These are phyloP conservation scores for Galeopsomyia nigrocyanea DNA, from an alignment of 2,888 invertebrate genomes.

Conservation along the genomic window DNA sequence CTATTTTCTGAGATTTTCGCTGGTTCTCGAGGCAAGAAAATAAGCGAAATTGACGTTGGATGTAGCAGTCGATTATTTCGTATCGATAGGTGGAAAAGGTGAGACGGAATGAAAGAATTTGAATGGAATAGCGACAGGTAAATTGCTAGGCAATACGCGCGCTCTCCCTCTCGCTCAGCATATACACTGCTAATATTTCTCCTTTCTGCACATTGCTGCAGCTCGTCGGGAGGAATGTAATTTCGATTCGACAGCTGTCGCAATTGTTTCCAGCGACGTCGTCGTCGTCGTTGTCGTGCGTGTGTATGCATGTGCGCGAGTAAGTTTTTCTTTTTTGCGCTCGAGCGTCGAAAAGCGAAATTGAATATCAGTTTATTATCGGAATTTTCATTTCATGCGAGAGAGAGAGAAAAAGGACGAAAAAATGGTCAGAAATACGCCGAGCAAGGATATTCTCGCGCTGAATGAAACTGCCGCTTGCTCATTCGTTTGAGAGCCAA, in stretches of 20 bases:
- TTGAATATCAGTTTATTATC: slow-evolving; percentile 35
- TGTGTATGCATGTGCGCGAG: too few species aligned
- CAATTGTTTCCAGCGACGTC: slow-evolving; percentile 5
- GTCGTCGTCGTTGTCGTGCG: too few species aligned
- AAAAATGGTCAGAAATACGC: too few species aligned
- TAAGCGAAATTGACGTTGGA: too few species aligned
- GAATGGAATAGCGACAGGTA: slow-evolving; percentile 37
- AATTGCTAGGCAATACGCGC: slow-evolving; percentile 35
- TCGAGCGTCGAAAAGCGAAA: slow-evolving; percentile 7
- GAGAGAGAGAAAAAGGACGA: too few species aligned
- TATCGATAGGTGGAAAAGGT: slow-evolving; percentile 25
- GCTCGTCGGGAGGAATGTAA: slow-evolving; percentile 35
- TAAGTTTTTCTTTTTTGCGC: not conserved
- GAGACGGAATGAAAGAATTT: slow-evolving; percentile 7
- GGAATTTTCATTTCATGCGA: slow-evolving; percentile 16
- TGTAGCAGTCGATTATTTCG: slow-evolving; percentile 11
- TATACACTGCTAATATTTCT: slow-evolving; percentile 28
- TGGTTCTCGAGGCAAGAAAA: too few species aligned
- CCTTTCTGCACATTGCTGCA: not conserved
- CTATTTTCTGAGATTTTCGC: too few species aligned
- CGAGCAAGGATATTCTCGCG: too few species aligned
- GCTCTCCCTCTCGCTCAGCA: slow-evolving; percentile 17
- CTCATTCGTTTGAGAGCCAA: too few species aligned
- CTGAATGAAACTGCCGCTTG: too few species aligned
- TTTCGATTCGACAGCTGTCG: slow-evolving; percentile 30